Conservation (phyloP, 2,888 invertebrate species). For the Trissonchulus latispiculum region DNA sequence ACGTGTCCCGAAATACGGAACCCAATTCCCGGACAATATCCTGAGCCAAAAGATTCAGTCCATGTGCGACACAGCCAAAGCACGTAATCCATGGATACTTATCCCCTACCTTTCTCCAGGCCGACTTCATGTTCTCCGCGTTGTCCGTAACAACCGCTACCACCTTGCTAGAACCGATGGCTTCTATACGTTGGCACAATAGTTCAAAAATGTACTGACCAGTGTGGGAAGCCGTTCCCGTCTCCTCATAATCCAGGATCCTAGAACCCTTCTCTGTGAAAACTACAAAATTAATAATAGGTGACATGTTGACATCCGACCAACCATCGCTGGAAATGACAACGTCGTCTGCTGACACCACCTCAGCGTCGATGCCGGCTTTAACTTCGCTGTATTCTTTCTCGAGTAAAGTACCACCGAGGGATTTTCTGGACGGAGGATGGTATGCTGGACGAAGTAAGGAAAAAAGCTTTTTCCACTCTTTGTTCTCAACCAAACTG, state of each 20-base stretch:
- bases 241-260: not conserved
- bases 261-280: not conserved
- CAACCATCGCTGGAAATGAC: not conserved
- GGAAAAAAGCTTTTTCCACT: not conserved
- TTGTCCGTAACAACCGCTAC: not conserved
- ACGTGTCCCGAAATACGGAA: not conserved
- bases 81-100: not conserved
- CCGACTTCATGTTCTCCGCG: not conserved
- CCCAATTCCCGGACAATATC: not conserved
- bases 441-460: not conserved
- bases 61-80: not conserved
- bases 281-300: not conserved
- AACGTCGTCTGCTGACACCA: not conserved
- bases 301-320: not conserved
- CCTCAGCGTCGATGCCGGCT: not conserved
- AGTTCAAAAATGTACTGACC: not conserved
- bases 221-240: not conserved
- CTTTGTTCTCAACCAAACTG: not conserved
- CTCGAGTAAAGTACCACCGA: not conserved
- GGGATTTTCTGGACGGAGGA: not conserved
- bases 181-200: not conserved
- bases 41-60: not conserved
- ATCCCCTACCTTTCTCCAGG: not conserved
- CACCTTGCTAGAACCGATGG: not conserved
- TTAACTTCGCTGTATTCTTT: not conserved